phyloP scores from a whole-genome alignment of 2,113 vertebrate genomes.

The Callospermophilus lateralis region DNA sequence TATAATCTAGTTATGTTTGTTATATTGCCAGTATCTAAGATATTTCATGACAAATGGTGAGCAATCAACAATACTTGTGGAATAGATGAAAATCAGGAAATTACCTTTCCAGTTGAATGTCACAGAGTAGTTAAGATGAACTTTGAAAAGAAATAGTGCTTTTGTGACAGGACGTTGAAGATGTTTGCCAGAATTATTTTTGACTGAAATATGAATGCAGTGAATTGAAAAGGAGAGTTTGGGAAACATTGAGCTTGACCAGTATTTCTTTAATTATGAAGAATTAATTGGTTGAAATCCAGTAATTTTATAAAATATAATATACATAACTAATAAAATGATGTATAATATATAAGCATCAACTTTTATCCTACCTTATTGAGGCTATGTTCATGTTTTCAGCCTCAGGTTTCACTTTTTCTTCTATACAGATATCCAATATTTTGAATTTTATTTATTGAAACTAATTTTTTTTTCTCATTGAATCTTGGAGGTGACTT shows the following conservation, averaged over 20 bases:
- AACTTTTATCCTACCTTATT: background rate
- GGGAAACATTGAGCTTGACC: background rate
- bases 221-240: background rate
- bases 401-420: background rate
- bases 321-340: background rate
- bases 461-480: background rate
- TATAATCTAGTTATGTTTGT: background rate
- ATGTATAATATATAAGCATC: background rate
- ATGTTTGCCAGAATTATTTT: background rate
- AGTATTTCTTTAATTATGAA: background rate
- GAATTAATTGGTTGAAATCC: background rate
- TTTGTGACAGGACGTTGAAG: background rate
- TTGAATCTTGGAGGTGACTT: background rate
- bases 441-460: background rate
- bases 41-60: background rate
- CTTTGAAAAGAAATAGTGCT: background rate
- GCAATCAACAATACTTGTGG: background rate
- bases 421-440: background rate
- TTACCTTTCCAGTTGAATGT: background rate
- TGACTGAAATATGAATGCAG: background rate
- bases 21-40: background rate
- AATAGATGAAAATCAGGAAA: background rate
- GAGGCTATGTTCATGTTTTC: background rate
- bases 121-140: background rate
- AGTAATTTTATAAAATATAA: background rate